Conservation (phyloP, 1,140 invertebrate species). For the Neodiprion pinetum region DNA sequence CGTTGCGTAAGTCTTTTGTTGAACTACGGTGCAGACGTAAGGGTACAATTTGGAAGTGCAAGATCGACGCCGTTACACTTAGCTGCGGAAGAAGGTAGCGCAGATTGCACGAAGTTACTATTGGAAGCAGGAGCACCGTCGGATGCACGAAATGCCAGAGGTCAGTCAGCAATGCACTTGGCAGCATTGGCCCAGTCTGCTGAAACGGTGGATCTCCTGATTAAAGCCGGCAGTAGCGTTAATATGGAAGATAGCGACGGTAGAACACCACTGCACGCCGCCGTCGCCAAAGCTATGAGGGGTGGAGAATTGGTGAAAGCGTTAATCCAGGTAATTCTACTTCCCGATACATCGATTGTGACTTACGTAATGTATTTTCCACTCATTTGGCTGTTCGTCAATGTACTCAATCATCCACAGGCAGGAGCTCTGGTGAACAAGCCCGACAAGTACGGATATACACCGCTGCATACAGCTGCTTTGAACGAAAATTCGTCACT, state of each 20-base stretch:
- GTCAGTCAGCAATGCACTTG: constrained; percentile 80
- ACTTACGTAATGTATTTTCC: neutral
- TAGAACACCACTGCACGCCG: constrained; percentile 78
- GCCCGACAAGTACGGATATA: constrained; percentile 81
- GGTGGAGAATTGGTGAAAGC: constrained; percentile 74
- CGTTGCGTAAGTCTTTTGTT: constrained; percentile 74
- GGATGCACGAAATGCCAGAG: constrained; percentile 71
- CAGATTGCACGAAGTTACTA: constrained; percentile 73
- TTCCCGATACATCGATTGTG: neutral
- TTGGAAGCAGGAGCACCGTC: constrained; percentile 75
- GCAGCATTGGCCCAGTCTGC: constrained; percentile 77
- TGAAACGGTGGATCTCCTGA: constrained; percentile 73
- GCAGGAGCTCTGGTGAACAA: constrained; percentile 79
- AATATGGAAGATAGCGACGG: constrained; percentile 72
- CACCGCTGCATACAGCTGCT: constrained; percentile 81
- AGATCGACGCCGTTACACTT: constrained; percentile 80
- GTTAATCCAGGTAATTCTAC: constrained; percentile 54
- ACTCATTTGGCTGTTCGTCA: neutral
- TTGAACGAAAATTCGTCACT: constrained; percentile 82
- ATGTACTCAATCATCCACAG: constrained; percentile 48
- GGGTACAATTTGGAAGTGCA: constrained; percentile 72
- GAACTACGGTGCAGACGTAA: constrained; percentile 76
- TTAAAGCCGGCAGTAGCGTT: constrained; percentile 69
- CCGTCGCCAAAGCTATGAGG: constrained; percentile 77
- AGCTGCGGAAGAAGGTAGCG: constrained; percentile 81